Evolutionary conservation across 2,888 invertebrate genomes (phyloP).

Genomic region (Physocephala rufipes): DNA sequence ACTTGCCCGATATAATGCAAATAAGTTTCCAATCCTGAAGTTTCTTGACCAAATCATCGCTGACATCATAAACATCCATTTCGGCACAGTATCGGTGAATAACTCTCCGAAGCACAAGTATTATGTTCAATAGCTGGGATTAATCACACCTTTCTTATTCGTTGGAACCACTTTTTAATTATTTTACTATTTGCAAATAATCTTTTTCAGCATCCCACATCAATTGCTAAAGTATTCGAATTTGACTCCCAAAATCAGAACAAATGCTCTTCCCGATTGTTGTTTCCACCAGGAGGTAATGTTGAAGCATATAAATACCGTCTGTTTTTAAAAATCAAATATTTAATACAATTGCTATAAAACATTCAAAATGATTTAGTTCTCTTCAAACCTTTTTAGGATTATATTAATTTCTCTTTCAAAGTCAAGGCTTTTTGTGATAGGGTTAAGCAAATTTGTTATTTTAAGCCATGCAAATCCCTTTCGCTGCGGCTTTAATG

Average conservation of each 20-base stretch:
- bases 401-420: conserved; percentile 8
- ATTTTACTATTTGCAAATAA: background rate
- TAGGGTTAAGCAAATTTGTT: conserved; percentile 9
- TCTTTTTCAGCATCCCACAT: background rate
- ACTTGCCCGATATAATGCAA: conserved; percentile 60
- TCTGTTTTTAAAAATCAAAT: conserved; percentile 1
- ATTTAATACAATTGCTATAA: background rate
- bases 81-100: conserved; percentile 10
- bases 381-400: background rate
- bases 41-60: conserved; percentile 62
- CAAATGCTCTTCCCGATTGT: background rate
- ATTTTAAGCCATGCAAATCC: conserved; percentile 17
- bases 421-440: conserved; percentile 6
- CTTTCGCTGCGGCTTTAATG: background rate
- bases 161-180: background rate
- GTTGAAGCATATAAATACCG: background rate
- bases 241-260: conserved; percentile 22
- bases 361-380: background rate
- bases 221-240: background rate
- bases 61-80: conserved; percentile 65
- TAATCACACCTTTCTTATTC: background rate
- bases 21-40: conserved; percentile 61
- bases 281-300: background rate
- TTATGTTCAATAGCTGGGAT: background rate
- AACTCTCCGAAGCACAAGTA: background rate